Evolutionary conservation across 2,797 vertebrate species (phyloP).

Genomic region (Galago senegalensis): DNA sequence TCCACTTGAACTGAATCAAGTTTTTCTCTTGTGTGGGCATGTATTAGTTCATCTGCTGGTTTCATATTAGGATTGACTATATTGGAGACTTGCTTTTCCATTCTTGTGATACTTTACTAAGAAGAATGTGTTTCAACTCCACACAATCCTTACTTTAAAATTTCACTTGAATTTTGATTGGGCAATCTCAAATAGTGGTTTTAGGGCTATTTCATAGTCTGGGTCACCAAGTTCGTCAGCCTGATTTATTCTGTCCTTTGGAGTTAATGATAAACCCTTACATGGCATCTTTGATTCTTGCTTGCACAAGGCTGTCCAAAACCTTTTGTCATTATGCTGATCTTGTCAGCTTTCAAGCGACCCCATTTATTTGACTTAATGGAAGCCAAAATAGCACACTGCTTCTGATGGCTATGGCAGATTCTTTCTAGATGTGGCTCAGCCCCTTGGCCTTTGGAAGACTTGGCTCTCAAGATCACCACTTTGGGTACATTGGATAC

Average conservation of each 20-base stretch:
- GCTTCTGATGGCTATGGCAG: constrained; percentile 75
- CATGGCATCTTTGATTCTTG: constrained; percentile 84
- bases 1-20: too few relatives aligned
- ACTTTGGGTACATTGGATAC: not conserved
- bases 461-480: constrained; percentile 74
- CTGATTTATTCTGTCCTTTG: constrained; percentile 89
- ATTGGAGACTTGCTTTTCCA: too few relatives aligned
- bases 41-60: too few relatives aligned
- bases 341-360: constrained; percentile 85
- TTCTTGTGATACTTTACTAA: too few relatives aligned
- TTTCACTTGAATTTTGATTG: constrained; percentile 25
- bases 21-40: too few relatives aligned
- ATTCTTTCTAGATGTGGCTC: constrained; percentile 78
- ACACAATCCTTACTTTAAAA: not conserved
- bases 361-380: constrained; percentile 78
- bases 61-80: too few relatives aligned
- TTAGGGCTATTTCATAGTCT: not conserved
- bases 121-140: too few relatives aligned
- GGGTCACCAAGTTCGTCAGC: not conserved
- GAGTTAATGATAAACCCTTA: constrained; percentile 81
- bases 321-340: constrained; percentile 75
- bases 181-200: not conserved
- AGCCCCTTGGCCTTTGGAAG: not conserved
- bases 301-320: constrained; percentile 80
- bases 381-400: constrained; percentile 80